Base-by-base conservation (phyloP, 2,888 invertebrate species). In the Drosophila mettleri region DNA sequence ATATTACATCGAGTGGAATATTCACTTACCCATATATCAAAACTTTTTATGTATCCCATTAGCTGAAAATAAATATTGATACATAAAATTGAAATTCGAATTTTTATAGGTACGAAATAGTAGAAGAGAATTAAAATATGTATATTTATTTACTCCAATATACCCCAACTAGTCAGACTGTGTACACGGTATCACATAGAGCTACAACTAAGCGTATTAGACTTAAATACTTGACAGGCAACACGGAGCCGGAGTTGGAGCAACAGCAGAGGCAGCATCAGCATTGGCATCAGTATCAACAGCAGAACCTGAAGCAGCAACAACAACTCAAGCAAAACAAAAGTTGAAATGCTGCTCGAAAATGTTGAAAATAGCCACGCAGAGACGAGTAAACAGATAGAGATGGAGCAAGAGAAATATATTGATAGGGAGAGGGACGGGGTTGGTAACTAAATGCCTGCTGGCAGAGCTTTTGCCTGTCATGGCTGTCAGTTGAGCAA, bases 181-280 rank as follows among this genome's bases (percentile, higher is more conserved):
- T 29, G 3, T 34, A 31, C 33, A 43, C 43, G 33, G 54, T 33
- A 69, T 52, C 54, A 46, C 38, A n/a, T 36, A 38, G 48, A 59
- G 62, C 49, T 38, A 27, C 16, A 58, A 69, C 86, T 79, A 88
- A 83, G 83, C 88, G 88, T 74, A 83, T 83, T 83, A 88, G 72
- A 74, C 73, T 82, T 69, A 76, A 76, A 70, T 64, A 69, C 69
- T 70, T 82, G 76, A 78, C 65, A 78, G 74, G 43, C 62, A 46
- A 48, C 34, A 49, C 49, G 34, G 18, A 57, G 34, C 46, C 27
- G 34, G 16, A 33, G 57, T 43, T n/a, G 27, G 3, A 39, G 43
- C 38, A 24, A 55, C 48, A 24, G 41, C 22, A 41, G 29, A 24
- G 27, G 34, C 43, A 18, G 36, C 16, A 61, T 16, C 22, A 57